These are phyloP conservation scores for Neogale vison DNA, from an alignment of 2,113 vertebrate genomes.

Conservation along the genomic window DNA sequence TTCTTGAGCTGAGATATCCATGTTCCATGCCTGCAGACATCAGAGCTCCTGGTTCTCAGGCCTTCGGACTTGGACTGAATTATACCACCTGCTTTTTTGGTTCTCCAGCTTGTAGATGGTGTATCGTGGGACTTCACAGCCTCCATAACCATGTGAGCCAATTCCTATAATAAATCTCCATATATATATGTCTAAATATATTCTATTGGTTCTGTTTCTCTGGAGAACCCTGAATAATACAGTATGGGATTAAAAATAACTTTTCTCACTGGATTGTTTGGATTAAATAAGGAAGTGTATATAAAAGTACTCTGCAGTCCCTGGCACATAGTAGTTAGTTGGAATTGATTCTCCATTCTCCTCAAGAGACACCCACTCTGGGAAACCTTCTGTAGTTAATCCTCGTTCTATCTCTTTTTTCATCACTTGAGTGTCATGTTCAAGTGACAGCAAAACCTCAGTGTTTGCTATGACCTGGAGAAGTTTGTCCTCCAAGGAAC, in stretches of 20 bases:
- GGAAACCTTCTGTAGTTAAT: background rate
- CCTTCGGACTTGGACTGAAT: background rate
- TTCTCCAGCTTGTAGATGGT: background rate
- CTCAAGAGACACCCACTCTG: background rate
- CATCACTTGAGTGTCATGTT: background rate
- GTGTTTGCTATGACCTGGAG: background rate
- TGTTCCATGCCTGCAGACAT: background rate
- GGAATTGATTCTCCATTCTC: background rate
- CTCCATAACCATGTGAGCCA: constrained; percentile 11
- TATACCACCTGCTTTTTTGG: background rate
- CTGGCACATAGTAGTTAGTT: background rate
- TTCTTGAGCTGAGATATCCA: background rate
- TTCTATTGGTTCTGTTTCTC: constrained; percentile 13
- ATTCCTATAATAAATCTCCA: constrained; percentile 20
- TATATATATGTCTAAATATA: background rate
- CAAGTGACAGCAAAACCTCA: background rate
- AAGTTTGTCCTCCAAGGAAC: constrained; percentile 18
- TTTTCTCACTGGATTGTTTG: constrained; percentile 40
- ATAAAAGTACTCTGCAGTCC: constrained; percentile 42
- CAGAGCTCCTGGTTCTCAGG: background rate
- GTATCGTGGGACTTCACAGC: background rate
- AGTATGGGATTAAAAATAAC: constrained; percentile 22
- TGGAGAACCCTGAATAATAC: constrained; percentile 31
- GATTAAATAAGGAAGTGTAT: constrained; percentile 38
- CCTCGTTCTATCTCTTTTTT: background rate